Conservation (phyloP, 2,888 invertebrate species). For the Synergus itoensis region DNA sequence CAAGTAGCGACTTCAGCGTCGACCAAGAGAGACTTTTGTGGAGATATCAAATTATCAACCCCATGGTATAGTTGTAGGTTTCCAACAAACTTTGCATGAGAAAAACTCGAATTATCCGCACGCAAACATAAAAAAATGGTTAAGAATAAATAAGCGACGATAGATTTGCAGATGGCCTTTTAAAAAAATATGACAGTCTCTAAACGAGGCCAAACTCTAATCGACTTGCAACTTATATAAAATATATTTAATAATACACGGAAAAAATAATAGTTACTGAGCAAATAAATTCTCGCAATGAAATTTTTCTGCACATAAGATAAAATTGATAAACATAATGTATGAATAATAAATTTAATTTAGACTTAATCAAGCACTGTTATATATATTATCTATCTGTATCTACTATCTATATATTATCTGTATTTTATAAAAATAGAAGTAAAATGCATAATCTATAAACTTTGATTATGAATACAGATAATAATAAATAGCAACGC, state of each 20-base stretch:
- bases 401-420: too few species aligned
- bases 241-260: background rate
- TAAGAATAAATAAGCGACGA: background rate
- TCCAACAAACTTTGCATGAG: background rate
- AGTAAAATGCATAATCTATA: too few species aligned
- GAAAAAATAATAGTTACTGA: background rate
- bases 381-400: too few species aligned
- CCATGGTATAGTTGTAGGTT: background rate
- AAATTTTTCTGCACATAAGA: too few species aligned
- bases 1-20: background rate
- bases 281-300: background rate
- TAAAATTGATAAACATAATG: too few species aligned
- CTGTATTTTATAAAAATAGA: too few species aligned
- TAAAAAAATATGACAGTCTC: background rate
- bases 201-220: background rate
- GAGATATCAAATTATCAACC: too few species aligned
- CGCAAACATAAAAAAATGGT: background rate
- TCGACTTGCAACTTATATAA: background rate
- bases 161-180: background rate
- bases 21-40: background rate
- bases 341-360: too few species aligned
- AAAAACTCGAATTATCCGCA: constrained; percentile 3
- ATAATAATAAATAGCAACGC: too few species aligned
- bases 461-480: too few species aligned
- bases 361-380: too few species aligned